Evolutionary conservation across 1,140 invertebrate species (phyloP).

Genomic region (Leptinotarsa texana): DNA sequence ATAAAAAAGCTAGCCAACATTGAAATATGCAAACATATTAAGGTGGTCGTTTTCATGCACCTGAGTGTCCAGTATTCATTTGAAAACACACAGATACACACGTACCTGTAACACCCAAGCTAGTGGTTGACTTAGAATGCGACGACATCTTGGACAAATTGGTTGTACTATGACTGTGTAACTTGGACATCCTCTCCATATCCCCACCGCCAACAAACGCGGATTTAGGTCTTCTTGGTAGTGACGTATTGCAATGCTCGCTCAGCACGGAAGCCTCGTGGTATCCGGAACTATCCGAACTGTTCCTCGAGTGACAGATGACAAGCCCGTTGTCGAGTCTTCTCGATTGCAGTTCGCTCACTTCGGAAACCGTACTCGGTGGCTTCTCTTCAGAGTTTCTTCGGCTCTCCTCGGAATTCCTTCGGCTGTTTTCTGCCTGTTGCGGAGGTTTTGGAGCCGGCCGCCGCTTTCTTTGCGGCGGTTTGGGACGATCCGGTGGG

Average conservation of each 20-base stretch:
- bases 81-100: background rate
- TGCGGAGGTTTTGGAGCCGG: constrained; percentile 65
- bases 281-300: constrained; percentile 76
- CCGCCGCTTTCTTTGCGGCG: constrained; percentile 61
- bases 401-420: constrained; percentile 7
- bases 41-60: too few relatives aligned
- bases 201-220: constrained; percentile 36
- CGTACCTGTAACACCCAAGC: constrained; percentile 46
- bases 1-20: too few relatives aligned
- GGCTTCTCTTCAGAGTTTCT: constrained; percentile 24
- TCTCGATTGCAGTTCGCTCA: constrained; percentile 15
- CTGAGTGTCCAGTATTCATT: too few relatives aligned
- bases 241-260: constrained; percentile 61
- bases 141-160: constrained; percentile 50
- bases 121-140: constrained; percentile 53
- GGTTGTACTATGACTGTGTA: constrained; percentile 44
- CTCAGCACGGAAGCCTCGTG: constrained; percentile 74
- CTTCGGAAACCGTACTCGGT: constrained; percentile 16
- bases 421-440: background rate
- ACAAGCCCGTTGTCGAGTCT: constrained; percentile 48
- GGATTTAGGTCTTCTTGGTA: constrained; percentile 50
- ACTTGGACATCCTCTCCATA: constrained; percentile 28
- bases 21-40: too few relatives aligned
- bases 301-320: constrained; percentile 72
- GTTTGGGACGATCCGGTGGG: constrained; percentile 57